Percentiles rank a stretch among this genome's conserved stretches.
Evolutionary conservation across 2,797 vertebrate species (phyloP).

Genomic region (Spatula clypeata): DNA sequence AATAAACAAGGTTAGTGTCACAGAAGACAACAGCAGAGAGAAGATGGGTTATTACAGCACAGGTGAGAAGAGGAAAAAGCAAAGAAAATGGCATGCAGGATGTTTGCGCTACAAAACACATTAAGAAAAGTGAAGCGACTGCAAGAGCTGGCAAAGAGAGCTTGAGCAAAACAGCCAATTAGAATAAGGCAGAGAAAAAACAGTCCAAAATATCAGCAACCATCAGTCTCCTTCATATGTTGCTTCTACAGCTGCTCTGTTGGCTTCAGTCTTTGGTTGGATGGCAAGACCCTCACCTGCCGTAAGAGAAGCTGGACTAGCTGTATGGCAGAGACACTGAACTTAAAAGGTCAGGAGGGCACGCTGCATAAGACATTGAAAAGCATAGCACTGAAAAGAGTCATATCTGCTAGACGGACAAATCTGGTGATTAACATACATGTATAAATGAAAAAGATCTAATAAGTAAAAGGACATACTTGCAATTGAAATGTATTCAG

Average conservation of each 20-base stretch:
- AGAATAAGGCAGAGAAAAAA: constrained; percentile 21
- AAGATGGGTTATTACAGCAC: background rate
- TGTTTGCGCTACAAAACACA: background rate
- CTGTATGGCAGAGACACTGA: background rate
- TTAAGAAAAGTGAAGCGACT: background rate
- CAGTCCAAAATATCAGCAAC: constrained; percentile 16
- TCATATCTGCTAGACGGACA: background rate
- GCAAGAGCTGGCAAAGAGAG: background rate
- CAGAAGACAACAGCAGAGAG: background rate
- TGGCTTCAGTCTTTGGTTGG: background rate
- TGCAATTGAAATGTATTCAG: background rate
- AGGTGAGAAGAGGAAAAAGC: background rate
- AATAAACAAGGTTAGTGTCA: background rate
- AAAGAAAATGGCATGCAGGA: background rate
- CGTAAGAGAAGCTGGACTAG: background rate
- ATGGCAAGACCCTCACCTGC: background rate
- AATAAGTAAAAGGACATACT: background rate
- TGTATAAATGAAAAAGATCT: background rate
- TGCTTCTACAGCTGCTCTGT: constrained; percentile 41
- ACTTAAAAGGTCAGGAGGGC: background rate
- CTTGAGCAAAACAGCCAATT: constrained; percentile 20
- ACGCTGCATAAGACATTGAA: background rate
- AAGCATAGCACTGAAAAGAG: background rate
- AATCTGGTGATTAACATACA: background rate
- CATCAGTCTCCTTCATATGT: background rate